Evolutionary conservation across 1,140 invertebrate species (phyloP).

Genomic region (Drosophila sproati): DNA sequence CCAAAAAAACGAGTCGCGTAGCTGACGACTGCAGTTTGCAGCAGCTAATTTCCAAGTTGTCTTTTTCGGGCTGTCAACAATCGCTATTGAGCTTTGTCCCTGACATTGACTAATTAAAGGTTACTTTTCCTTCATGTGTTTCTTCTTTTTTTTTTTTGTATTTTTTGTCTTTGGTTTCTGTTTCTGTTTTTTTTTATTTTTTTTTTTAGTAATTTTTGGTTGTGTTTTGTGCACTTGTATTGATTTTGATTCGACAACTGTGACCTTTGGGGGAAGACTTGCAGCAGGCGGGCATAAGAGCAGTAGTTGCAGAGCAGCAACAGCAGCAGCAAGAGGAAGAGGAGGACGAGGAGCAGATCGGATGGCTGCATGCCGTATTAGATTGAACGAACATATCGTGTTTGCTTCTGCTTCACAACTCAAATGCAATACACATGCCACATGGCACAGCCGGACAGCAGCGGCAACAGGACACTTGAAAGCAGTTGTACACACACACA

Average conservation of each 20-base stretch:
- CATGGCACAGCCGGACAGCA: not conserved
- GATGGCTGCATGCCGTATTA: slow-evolving; percentile 1
- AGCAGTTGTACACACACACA: not conserved
- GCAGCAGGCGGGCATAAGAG: not conserved
- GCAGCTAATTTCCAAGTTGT: not conserved
- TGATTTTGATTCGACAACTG: slow-evolving; percentile 14
- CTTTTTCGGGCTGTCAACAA: slow-evolving; percentile 13
- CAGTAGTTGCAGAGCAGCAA: not conserved
- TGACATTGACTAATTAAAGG: slow-evolving; percentile 43
- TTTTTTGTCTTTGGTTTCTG: not conserved
- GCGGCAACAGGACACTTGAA: slow-evolving; percentile 22
- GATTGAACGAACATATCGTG: slow-evolving; percentile 26
- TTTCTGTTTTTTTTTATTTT: not conserved
- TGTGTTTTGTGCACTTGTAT: slow-evolving; percentile 7
- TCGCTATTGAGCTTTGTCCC: slow-evolving; percentile 11
- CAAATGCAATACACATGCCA: slow-evolving; percentile 6
- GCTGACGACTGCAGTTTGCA: not conserved
- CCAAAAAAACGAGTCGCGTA: slow-evolving; percentile 4
- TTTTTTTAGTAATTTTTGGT: not conserved
- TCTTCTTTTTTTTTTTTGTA: not conserved
- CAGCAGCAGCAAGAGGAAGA: not conserved
- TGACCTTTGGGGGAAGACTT: slow-evolving; percentile 24
- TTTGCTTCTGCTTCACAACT: slow-evolving; percentile 26
- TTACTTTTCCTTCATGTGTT: not conserved
- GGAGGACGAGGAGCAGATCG: not conserved